Evolutionary conservation across 2,113 vertebrate species (phyloP), one percentile per base, ranked within the genome.

Genomic region (Oncorhynchus masou): DNA sequence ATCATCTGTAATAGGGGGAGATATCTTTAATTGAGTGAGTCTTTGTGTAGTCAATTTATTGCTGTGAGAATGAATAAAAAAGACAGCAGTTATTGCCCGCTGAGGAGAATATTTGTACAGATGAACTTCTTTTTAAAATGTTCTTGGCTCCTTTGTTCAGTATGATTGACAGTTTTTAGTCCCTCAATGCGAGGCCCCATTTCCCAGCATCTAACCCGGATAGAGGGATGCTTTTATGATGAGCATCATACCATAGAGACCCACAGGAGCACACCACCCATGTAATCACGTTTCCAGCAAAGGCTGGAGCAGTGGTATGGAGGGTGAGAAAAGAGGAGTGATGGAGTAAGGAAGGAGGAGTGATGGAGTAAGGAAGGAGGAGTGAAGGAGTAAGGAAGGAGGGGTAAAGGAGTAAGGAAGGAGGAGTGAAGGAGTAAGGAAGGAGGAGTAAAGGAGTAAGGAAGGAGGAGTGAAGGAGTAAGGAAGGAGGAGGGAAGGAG

Each of bases 111-210:
- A 62, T 62, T 62, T 62, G 59, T 62, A 62, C 59, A 62, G 59
- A 62, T 62, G 19, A 62, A 62, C 59, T 16, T n/a, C 59, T 22
- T 62, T 62, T 62, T 62, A 62, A 62, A n/a, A 62, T 62, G 19
- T 62, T 62, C 59, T 62, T n/a, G 19, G 59, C 13, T 62, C 7
- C 59, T 62, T 62, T 62, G 59, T 62, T 62, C 59, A 62, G 59
- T 62, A 62, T 62, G 59, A 62, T 62, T 62, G n/a, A 62, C n/a
- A n/a, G 59, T 22, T 62, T 62, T 62, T 62, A 54, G 59, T 22
- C 59, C 16, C 19, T 62, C 20, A 62, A 62, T 62, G 51, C 16
- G 59, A 62, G 59, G 59, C 59, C 59, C 59, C 59, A n/a, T 62
- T 62, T 62, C n/a, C 59, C 59, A 62, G n/a, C 59, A n/a, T 11